Conservation (phyloP, 2,113 vertebrate species). For the Myocastor coypus region DNA sequence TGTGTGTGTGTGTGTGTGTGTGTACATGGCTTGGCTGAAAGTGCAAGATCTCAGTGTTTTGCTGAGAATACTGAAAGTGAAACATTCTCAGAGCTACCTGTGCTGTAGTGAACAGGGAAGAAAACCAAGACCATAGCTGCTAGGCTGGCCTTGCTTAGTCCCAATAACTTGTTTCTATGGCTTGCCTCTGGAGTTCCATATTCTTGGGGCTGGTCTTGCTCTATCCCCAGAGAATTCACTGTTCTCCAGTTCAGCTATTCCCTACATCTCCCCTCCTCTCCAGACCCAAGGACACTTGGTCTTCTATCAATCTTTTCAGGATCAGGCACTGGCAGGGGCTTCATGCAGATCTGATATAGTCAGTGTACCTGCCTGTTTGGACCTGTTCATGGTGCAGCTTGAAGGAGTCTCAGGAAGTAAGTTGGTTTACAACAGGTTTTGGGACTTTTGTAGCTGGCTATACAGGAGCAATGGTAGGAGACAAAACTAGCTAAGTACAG, state of each 20-base stretch:
- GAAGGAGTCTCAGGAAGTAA: background rate
- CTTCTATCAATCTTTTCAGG: no score
- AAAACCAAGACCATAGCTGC: background rate
- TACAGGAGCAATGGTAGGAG: background rate
- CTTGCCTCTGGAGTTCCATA: background rate
- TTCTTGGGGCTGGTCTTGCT: background rate
- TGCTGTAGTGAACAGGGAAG: background rate
- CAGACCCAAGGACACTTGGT: background rate
- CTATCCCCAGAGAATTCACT: background rate
- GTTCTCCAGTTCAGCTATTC: background rate
- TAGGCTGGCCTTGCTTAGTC: background rate
- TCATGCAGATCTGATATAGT: rapidly evolving
- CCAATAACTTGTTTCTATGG: background rate
- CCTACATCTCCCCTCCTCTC: background rate
- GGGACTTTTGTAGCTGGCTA: background rate
- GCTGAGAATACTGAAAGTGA: background rate
- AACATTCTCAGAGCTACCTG: background rate
- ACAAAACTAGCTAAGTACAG: background rate
- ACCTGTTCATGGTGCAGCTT: background rate
- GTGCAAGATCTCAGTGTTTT: background rate
- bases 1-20: no score
- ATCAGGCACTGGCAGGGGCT: background rate
- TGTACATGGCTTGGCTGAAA: background rate
- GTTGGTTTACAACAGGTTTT: background rate
- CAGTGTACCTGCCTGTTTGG: background rate